Evolutionary conservation across 2,797 vertebrate species (phyloP).

Genomic region (Enteromius mattozi): DNA sequence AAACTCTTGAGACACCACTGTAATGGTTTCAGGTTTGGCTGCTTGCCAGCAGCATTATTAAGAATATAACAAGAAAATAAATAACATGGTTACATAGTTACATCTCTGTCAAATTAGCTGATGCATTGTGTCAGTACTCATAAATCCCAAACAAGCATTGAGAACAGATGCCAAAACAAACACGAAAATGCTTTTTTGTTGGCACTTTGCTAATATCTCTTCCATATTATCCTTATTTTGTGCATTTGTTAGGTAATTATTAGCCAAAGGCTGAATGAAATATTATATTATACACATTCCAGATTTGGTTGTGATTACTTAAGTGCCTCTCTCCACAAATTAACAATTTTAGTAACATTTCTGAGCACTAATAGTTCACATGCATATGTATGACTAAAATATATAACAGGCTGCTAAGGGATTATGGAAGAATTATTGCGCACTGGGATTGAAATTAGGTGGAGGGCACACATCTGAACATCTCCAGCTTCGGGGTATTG

Average conservation of each 20-base stretch:
- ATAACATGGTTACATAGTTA: not conserved
- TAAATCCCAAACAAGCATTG: constrained; percentile 6
- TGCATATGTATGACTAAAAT: constrained; percentile 14
- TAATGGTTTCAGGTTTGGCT: not conserved
- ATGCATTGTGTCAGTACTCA: not conserved
- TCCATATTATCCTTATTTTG: not conserved
- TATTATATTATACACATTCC: not conserved
- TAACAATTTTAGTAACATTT: not conserved
- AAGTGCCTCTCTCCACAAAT: constrained; percentile 3
- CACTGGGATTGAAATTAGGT: constrained; percentile 37
- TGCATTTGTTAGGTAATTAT: not conserved
- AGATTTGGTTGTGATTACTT: not conserved
- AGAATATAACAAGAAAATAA: not conserved
- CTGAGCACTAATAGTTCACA: not conserved
- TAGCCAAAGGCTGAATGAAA: not conserved
- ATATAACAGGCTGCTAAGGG: not conserved
- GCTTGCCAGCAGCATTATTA: not conserved
- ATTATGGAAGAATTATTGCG: constrained; percentile 7
- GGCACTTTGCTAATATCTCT: not conserved
- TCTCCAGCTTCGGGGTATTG: constrained; percentile 32
- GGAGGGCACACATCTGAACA: constrained; percentile 26
- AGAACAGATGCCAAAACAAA: constrained; percentile 1
- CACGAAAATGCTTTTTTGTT: not conserved
- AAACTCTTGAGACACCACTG: not conserved
- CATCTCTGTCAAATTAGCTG: not conserved